Evolutionary conservation across 2,797 vertebrate species (phyloP), one percentile per base, ranked within the genome.

Genomic region (Sebastes steindachneri): DNA sequence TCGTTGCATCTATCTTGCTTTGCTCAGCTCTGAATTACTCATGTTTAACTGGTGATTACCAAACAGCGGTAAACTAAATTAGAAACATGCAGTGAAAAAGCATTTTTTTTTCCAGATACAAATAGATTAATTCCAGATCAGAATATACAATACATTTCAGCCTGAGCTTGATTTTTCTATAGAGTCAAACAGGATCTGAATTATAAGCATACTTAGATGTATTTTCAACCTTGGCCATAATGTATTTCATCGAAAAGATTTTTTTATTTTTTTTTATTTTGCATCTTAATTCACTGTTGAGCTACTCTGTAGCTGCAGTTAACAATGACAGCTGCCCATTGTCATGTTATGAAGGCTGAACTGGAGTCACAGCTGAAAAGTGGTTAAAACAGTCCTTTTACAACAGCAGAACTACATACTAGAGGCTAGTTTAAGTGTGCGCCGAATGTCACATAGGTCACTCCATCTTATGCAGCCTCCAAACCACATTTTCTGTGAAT

Each of bases 21-120:
- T 81, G 10, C 33, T 26, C 17, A 37, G 54, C 25, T 63, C 41
- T 31, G 35, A 72, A 66, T 54, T 12, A 73, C 54, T 74, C 45
- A 76, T 35, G 35, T 80, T 76, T 72, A 77, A 33, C 33, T 41
- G 53, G 63, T 55, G 63, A 78, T 75, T 69, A 83, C 25, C 19
- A 48, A n/a, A 19, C 3, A 58, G 17, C 3, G 3, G 15, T 57
- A 28, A 57, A 45, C 29, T 68, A 69, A 67, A 83, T 67, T 29
- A 66, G 58, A 71, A 70, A 33, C 55, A 41, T 28, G 15, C 21
- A 35, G 41, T 57, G 26, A 54, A 82, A 72, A 69, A 41, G 26
- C 48, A 6, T 31, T 41, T 68, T 69, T 35, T 41, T 41, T 3
- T 0, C 6, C 5, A 3, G 4, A 8, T 9, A 51, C 10, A 85